Conservation (phyloP, 2,113 vertebrate genomes). For the Cinclus mexicanus region DNA sequence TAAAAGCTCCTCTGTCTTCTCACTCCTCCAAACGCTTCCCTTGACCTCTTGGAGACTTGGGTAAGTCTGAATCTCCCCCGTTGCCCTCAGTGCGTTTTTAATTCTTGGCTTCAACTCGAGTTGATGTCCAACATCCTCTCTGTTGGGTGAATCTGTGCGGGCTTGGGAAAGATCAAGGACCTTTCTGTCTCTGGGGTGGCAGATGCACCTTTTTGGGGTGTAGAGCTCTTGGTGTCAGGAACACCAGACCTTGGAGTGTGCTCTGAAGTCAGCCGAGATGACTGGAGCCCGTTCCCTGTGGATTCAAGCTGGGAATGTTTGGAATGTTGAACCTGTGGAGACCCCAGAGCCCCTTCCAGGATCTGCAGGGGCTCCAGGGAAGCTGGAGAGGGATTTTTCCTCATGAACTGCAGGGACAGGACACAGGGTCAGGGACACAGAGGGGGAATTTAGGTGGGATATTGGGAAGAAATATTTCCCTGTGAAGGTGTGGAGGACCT, state of each 20-base stretch:
- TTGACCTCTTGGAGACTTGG: not conserved
- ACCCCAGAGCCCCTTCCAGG: not conserved
- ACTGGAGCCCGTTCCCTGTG: fast-evolving
- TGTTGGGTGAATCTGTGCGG: fast-evolving
- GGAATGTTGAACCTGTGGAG: not conserved
- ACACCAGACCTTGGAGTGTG: not conserved
- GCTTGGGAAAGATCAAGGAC: not conserved
- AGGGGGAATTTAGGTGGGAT: not conserved
- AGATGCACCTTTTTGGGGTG: fast-evolving
- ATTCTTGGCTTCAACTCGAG: not conserved
- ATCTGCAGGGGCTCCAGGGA: not conserved
- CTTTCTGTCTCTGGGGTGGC: not conserved
- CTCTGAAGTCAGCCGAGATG: not conserved
- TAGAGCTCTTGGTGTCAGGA: not conserved
- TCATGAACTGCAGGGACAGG: not conserved
- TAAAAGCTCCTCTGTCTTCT: slow-evolving; percentile 9
- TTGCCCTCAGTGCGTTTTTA: not conserved
- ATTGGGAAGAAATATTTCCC: not conserved
- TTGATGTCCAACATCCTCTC: not conserved
- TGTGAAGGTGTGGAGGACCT: not conserved
- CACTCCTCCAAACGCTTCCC: slow-evolving; percentile 12
- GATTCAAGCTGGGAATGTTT: not conserved
- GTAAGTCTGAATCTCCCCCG: not conserved
- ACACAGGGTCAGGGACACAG: fast-evolving
- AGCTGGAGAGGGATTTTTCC: not conserved